Evolutionary conservation across 1,140 invertebrate genomes (phyloP), one percentile per base, ranked within the genome.

Genomic region (Zaprionus ornatus): DNA sequence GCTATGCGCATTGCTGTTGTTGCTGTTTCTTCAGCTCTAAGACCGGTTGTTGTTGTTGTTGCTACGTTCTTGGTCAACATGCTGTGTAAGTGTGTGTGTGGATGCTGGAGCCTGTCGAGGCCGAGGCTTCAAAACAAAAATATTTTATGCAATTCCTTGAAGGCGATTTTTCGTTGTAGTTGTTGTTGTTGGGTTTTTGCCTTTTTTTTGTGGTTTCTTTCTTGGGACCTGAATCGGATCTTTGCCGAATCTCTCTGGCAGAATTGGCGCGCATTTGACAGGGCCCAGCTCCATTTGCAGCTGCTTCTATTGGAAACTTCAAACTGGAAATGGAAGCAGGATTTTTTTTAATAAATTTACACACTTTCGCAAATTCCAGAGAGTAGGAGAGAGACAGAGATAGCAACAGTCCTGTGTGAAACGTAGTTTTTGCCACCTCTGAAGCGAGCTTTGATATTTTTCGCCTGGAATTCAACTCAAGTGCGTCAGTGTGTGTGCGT

Each of bases 121-220:
- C 83, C 80, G 70, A 78, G 87, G 79, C 77, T 84, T 87, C 68
- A 74, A 83, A 71, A 78, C 60, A 50, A 71, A 71, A 63, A 79
- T 87, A 82, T 87, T 87, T 82, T 82, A 90, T 90, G 84, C 81
- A 87, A 87, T 87, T 87, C 81, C 85, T 87, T 90, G 84, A 87
- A 87, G 81, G 77, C 81, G 74, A 79, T 75, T 90, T 88, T 77
- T 80, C 68, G 66, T 57, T 64, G 65, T 69, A 35, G 56, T 40
- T 62, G 21, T n/a, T 54, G 57, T 27, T 52, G 29, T 19, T 68
- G 55, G 29, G 32, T 48, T 25, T 21, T 64, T 60, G n/a, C 55
- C 29, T 21, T 29, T 72, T 55, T 68, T 37, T 55, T 59, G 59
- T 40, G 61, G 50, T 59, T 74, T 79, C 55, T 55, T 71, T 67